phyloP scores from a whole-genome alignment of 2,113 vertebrate species.

The Strix uralensis region DNA sequence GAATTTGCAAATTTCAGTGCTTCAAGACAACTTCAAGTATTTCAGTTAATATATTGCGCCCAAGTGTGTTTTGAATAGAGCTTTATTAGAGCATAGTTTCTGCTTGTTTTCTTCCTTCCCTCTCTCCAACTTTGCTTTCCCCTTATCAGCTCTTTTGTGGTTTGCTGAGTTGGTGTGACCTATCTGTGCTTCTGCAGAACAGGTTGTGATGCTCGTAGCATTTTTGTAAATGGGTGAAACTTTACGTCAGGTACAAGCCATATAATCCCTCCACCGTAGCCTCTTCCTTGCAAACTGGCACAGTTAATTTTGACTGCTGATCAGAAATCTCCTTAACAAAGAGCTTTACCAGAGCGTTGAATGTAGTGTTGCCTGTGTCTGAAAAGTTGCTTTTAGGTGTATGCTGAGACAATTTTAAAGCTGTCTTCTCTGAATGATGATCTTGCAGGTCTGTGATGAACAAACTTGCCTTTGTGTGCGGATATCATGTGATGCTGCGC shows the following conservation, averaged over 20 bases:
- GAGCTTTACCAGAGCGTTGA: not conserved
- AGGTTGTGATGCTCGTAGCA: not conserved
- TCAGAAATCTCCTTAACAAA: accelerated
- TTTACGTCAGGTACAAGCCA: accelerated
- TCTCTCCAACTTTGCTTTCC: not conserved
- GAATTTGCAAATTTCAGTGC: not conserved
- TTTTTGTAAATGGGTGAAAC: not conserved
- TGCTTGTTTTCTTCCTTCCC: not conserved
- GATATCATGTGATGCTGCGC: not conserved
- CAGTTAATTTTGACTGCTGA: accelerated
- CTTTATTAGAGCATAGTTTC: not conserved
- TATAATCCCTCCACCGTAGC: not conserved
- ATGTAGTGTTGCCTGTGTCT: not conserved
- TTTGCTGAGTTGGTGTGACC: not conserved
- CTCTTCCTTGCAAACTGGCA: not conserved
- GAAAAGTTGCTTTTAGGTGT: not conserved
- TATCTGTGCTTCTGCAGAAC: not conserved
- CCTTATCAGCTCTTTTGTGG: not conserved
- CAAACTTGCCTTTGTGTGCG: not conserved
- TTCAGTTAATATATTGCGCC: not conserved
- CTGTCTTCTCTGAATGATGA: not conserved
- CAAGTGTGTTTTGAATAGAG: not conserved
- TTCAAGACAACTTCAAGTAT: not conserved
- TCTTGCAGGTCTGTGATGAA: not conserved
- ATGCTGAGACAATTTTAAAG: not conserved